These are phyloP conservation scores for Agapornis roseicollis DNA, from an alignment of 2,113 vertebrate species.

Conservation along the genomic window DNA sequence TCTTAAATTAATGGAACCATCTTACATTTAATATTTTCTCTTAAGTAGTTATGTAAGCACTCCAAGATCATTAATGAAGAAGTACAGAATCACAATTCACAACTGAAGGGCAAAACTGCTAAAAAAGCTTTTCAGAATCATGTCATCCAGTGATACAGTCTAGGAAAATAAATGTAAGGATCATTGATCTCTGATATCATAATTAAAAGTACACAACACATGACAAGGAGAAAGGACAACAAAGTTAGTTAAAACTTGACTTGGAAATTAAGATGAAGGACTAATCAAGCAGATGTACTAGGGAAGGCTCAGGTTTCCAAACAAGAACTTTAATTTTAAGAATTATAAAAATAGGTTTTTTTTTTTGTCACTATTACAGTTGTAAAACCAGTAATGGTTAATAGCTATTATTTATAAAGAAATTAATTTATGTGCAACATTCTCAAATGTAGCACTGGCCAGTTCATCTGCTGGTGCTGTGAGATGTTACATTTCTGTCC, in stretches of 20 bases:
- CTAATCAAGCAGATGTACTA: background rate
- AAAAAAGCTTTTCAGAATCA: conserved; percentile 26
- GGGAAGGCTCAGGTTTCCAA: background rate
- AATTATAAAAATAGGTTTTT: background rate
- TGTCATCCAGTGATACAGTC: background rate
- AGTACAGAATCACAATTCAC: conserved; percentile 45
- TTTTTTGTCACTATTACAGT: background rate
- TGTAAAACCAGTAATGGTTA: background rate
- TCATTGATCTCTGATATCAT: background rate
- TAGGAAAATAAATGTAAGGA: conserved; percentile 56
- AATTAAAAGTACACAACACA: conserved; percentile 37
- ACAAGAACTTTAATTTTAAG: background rate
- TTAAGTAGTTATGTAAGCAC: conserved; percentile 59
- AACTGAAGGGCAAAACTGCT: conserved; percentile 40
- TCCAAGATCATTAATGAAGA: conserved; percentile 55
- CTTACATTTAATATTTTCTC: conserved; percentile 59
- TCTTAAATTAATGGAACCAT: conserved; percentile 67
- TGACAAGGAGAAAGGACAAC: conserved; percentile 23
- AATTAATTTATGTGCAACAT: background rate
- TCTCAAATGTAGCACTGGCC: background rate
- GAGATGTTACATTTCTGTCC: background rate
- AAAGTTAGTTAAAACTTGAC: conserved; percentile 29
- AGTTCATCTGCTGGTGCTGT: background rate
- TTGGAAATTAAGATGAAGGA: background rate
- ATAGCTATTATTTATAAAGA: background rate